Conservation (phyloP, 1,140 invertebrate genomes). For the Microvelia longipes region DNA sequence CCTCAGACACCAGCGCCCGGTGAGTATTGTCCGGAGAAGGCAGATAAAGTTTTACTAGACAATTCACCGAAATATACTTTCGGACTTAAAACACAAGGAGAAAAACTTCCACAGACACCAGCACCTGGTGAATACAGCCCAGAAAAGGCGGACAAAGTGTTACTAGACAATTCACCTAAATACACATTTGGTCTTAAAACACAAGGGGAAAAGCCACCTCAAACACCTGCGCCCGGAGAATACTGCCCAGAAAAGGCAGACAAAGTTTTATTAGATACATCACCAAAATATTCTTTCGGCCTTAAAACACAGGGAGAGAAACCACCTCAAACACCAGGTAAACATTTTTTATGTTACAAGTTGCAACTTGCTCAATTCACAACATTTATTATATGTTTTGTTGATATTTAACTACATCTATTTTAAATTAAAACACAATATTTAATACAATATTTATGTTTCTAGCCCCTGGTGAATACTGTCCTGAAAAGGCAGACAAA, state of each 20-base stretch:
- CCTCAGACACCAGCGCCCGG: conserved; percentile 69
- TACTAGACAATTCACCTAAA: conserved; percentile 47
- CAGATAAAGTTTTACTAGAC: conserved; percentile 45
- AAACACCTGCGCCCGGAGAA: conserved; percentile 50
- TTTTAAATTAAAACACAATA: too few relatives aligned
- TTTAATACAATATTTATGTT: neutral
- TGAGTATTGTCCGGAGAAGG: conserved; percentile 57
- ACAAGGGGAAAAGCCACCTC: conserved; percentile 37
- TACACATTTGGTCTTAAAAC: conserved; percentile 51
- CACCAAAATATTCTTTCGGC: conserved; percentile 52
- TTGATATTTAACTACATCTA: too few relatives aligned
- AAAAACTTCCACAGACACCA: conserved; percentile 36
- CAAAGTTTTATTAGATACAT: conserved; percentile 43
- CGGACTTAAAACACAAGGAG: conserved; percentile 40
- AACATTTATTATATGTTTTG: too few relatives aligned
- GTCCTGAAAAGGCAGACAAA: conserved; percentile 49
- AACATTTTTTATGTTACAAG: too few relatives aligned
- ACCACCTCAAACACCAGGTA: neutral
- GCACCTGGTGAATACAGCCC: conserved; percentile 64
- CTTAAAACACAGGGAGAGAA: conserved; percentile 41
- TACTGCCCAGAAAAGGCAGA: conserved; percentile 56
- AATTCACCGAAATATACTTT: conserved; percentile 53
- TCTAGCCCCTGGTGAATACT: conserved; percentile 60
- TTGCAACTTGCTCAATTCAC: too few relatives aligned
- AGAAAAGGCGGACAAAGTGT: conserved; percentile 46